Evolutionary conservation across 2,797 vertebrate species (phyloP).

Genomic region (Pogoniulus pusillus): DNA sequence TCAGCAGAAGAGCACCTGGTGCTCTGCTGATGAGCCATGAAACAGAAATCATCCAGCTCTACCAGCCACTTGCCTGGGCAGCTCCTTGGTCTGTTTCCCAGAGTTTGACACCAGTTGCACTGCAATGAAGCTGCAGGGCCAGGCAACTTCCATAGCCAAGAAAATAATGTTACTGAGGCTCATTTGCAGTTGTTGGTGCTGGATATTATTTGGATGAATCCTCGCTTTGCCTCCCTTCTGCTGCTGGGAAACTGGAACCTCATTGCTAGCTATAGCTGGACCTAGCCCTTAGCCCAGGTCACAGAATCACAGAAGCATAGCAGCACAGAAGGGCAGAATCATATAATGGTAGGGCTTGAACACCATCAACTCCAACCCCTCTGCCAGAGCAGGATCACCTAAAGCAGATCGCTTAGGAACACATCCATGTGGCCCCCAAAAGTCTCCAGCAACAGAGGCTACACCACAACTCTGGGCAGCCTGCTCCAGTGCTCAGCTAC

Average conservation of each 20-base stretch:
- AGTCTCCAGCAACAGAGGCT: no score
- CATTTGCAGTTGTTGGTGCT: neutral
- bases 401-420: no score
- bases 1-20: neutral
- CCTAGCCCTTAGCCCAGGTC: neutral
- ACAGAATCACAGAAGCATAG: no score
- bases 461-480: no score
- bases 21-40: neutral
- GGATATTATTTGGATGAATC: neutral
- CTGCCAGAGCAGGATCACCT: no score
- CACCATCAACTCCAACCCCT: no score
- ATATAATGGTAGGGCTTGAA: no score
- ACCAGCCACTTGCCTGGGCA: neutral
- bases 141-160: neutral
- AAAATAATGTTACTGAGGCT: neutral
- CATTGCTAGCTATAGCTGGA: accelerated
- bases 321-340: no score
- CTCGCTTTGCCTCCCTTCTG: neutral
- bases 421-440: no score
- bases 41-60: neutral
- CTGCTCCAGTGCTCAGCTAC: no score
- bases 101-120: neutral
- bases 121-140: neutral
- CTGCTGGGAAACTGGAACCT: neutral
- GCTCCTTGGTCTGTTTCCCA: neutral